Base-by-base conservation (phyloP, 2,113 vertebrate species). In the Seriola dumerili region DNA sequence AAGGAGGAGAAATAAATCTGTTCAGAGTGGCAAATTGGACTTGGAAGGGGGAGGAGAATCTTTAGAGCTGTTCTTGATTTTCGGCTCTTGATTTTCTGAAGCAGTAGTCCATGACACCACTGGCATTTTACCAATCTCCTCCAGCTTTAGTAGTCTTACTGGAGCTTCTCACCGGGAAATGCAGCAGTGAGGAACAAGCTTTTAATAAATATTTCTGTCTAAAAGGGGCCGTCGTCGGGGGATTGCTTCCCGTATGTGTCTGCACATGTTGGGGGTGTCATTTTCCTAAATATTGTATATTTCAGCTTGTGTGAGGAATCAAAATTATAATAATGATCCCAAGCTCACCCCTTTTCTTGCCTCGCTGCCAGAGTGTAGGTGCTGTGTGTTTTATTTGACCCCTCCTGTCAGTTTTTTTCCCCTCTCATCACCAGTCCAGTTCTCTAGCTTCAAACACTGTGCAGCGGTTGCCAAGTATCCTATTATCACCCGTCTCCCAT, bases 1-100 rank as follows among this genome's bases (percentile, higher is more conserved):
- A 80, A 78, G 75, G 75, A 76, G 69, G 64, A 83, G 34, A 75
- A 76, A 81, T 87, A 70, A 76, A 89, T 88, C 67, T 83, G 73
- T 44, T 69, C 42, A 1, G n/a, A 42, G 55, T 25, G 44, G 58
- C 29, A 75, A 34, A 72, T 25, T 76, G 16, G 4, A 78, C n/a
- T 36, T 42, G 8, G 46, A 72, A 32, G 32, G 55, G 57, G 16
- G 48, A 63, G 54, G 58, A n/a, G 32, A 48, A n/a, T 76, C 54
- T 72, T 57, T 38, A 34, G 21, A 76, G 11, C 17, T 16, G 2
- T 25, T 78, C 36, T 34, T 80, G 58, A 74, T 80, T 82, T 81
- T 25, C 52, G 61, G 69, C 54, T 25, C 32, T 68, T 71, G 42
- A 72, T 78, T 81, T 75, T 71, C 40, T 40, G 52, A 81, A 73